A percentile compares a stretch with the other conserved stretches of the same genome.
These are phyloP conservation scores for Drosophila testacea DNA, from an alignment of 2,888 invertebrate genomes.

Conservation along the genomic window DNA sequence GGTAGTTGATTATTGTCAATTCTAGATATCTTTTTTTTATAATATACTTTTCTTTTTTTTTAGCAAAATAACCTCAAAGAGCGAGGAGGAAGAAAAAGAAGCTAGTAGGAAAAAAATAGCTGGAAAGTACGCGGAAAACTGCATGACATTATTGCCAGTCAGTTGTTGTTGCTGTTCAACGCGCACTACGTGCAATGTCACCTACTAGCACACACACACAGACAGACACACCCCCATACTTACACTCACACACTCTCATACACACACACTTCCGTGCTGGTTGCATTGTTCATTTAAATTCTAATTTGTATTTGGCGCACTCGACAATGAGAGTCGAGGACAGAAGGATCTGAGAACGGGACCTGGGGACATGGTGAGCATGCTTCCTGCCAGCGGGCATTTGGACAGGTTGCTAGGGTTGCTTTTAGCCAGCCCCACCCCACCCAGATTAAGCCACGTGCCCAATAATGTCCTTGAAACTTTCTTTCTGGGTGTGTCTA, in stretches of 20 bases:
- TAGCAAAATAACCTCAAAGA: conserved; percentile 43
- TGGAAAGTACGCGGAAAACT: conserved; percentile 64
- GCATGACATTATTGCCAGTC: conserved; percentile 74
- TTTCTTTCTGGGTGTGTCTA: conserved; percentile 51
- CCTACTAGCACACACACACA: conserved; percentile 52
- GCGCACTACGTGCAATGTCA: conserved; percentile 67
- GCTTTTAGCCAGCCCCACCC: neutral
- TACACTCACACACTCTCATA: conserved; percentile 30
- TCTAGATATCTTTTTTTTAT: neutral
- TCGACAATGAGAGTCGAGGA: conserved; percentile 55
- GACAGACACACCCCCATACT: conserved; percentile 34
- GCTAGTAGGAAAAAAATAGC: conserved; percentile 37
- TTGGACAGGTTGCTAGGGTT: conserved; percentile 48
- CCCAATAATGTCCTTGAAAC: conserved; percentile 73
- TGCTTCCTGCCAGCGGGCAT: conserved; percentile 61
- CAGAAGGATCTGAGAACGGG: conserved; percentile 36
- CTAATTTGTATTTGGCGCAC: conserved; percentile 80
- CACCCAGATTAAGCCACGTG: conserved; percentile 46
- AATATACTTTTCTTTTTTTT: neutral
- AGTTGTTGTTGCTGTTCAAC: conserved; percentile 41
- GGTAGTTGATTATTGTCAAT: neutral
- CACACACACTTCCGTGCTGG: conserved; percentile 69
- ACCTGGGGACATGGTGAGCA: conserved; percentile 50
- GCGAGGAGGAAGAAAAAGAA: conserved; percentile 21
- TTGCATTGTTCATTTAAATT: conserved; percentile 81